Evolutionary conservation across 2,113 vertebrate species (phyloP), one percentile per base, ranked within the genome.

Genomic region (Apus apus): DNA sequence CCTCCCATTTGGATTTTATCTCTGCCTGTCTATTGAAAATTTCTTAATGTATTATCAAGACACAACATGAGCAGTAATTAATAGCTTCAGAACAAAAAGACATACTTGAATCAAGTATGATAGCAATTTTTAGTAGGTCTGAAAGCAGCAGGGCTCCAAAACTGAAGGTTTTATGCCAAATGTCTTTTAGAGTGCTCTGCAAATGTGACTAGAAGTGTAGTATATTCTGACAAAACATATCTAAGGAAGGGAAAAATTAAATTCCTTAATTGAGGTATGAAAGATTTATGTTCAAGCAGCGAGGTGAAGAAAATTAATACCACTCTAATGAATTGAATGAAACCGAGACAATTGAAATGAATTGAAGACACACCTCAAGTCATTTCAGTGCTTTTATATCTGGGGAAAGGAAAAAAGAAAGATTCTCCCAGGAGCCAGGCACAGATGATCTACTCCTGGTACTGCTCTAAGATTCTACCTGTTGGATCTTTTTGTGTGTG

Each of bases 301-400:
- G 84, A 92, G n/a, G 65, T 75, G 86, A 51, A 72, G 87, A 95
- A 94, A 96, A 95, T 82, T 94, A 90, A 87, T 84, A 79, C 17
- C 19, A 45, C 38, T 85, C 65, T 65, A 34, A 21, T 68, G 61
- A 87, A 81, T 2, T 7, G 38, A 91, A 91, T 0, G 0, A 27
- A 87, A 93, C 38, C 75, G 57, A 84, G 65, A 87, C 70, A 76
- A 89, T 12, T 53, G 34, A 90, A 93, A 89, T 86, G 80, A 80
- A 86, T 67, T 78, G 53, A 93, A 94, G 48, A 81, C 64, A 90
- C 40, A 81, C 26, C 76, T 89, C 68, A 71, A 64, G 29, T 84
- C 32, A 70, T 74, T 94, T 86, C 38, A 27, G 16, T 68, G 23
- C 21, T 92, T 94, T 84, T 87, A 56, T 87, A 34, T 53, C 54